Evolutionary conservation across 1,140 invertebrate genomes (phyloP), one percentile per base, ranked within the genome.

Genomic region (Megalonaias nervosa): DNA sequence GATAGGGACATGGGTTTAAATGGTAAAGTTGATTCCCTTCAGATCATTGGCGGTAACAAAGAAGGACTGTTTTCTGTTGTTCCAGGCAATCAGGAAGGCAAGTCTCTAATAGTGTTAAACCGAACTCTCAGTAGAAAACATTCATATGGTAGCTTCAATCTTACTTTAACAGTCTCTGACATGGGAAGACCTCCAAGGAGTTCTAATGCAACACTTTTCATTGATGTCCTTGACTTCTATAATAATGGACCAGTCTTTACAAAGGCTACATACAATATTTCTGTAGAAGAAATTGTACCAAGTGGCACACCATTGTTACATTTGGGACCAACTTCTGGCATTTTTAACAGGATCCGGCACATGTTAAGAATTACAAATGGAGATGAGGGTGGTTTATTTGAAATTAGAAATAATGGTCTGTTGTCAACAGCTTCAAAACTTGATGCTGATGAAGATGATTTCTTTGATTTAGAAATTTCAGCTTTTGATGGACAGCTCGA

Each of bases 211-310:
- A 84, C 84, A 16, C 82, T 92, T 67, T 85, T 83, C 60, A 86
- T 91, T 92, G 94, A 82, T 26, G 91, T 98, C n/a, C 92, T 94
- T 5, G 96, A 97, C 86, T 89, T 94, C 19, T 95, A 96, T 85
- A 96, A 97, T 87, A 95, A 96, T 86, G 93, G 94, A 1, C 96
- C 97, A 2, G 94, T 97, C 55, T 99, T 99, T 90, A 95, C 95
- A 81, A 93, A 95, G 77, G 94, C 97, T 89, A 93, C 96, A 64
- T 98, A 98, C 88, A 95, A 97, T 87, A 95, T 96, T 19, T 94
- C 94, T 80, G 93, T 99, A 14, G 93, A 95, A 0, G 98, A 99
- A 93, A 95, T 95, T 1, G 94, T 96, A 0, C 97, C 97, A 0
- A 91, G 96, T 3, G 95, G 96, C 85, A 97, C 96, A 21, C 96